A percentile compares a stretch with the other conserved stretches of the same genome.
These are phyloP conservation scores for Pyrochroa serraticornis DNA, from an alignment of 2,888 invertebrate genomes.

Conservation along the genomic window DNA sequence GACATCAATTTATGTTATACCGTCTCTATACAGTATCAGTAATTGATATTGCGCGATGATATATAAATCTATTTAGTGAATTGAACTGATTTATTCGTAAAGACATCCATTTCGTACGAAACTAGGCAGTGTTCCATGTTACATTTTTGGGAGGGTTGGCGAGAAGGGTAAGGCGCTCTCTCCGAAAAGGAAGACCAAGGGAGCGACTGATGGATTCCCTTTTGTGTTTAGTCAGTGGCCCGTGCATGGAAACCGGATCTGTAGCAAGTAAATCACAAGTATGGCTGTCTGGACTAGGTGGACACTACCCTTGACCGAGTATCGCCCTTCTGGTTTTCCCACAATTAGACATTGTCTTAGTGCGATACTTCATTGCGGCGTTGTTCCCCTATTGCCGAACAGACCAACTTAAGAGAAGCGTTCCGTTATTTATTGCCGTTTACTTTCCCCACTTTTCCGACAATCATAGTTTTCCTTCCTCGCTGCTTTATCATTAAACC, in stretches of 20 bases:
- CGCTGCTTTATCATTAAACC: constrained; percentile 54
- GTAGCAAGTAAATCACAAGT: constrained; percentile 48
- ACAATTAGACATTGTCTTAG: constrained; percentile 28
- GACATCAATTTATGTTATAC: constrained; percentile 43
- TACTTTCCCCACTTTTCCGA: constrained; percentile 54
- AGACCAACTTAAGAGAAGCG: constrained; percentile 19
- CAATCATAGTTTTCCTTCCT: constrained; percentile 56
- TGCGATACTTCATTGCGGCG: constrained; percentile 18
- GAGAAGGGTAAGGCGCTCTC: constrained; percentile 2
- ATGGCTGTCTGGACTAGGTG: constrained; percentile 10
- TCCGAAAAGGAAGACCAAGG: constrained; percentile 48
- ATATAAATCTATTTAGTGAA: constrained; percentile 38
- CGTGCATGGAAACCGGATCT: constrained; percentile 52
- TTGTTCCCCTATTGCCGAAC: constrained; percentile 36
- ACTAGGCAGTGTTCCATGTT: constrained; percentile 10
- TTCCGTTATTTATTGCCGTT: constrained; percentile 53
- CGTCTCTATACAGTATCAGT: constrained; percentile 39
- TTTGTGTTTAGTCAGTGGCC: constrained; percentile 54
- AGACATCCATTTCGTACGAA: constrained; percentile 36
- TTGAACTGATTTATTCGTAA: constrained; percentile 36
- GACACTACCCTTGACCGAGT: constrained; percentile 24
- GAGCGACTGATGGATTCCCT: constrained; percentile 50
- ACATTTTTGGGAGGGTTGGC: constrained; percentile 13
- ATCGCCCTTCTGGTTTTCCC: constrained; percentile 12
- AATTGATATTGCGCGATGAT: constrained; percentile 44